These are phyloP conservation scores for Synodontis membranacea DNA, from an alignment of 2,113 vertebrate species.

Conservation along the genomic window DNA sequence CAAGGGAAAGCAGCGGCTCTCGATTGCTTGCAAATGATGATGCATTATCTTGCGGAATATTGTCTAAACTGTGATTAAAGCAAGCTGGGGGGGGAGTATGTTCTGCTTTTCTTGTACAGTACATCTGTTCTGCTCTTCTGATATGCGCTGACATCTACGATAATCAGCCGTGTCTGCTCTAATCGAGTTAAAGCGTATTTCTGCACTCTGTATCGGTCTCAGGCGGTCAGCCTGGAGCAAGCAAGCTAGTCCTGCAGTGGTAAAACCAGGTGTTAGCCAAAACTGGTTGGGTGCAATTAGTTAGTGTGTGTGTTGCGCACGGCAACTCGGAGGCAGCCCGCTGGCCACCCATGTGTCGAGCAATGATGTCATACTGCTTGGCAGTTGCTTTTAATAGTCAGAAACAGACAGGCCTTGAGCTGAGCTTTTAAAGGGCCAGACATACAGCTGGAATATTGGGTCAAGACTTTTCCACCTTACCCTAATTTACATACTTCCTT, in stretches of 20 bases:
- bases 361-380: slow-evolving; percentile 74
- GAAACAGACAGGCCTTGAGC: slow-evolving; percentile 65
- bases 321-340: slow-evolving; percentile 36
- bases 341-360: slow-evolving; percentile 58
- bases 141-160: not conserved
- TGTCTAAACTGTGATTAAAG: slow-evolving; percentile 5
- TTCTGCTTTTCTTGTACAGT: not conserved
- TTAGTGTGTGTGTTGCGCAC: slow-evolving; percentile 33
- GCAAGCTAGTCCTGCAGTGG: slow-evolving; percentile 8
- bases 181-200: slow-evolving; percentile 6
- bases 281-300: slow-evolving; percentile 25
- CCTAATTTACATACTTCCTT: not conserved
- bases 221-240: not conserved
- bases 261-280: slow-evolving; percentile 30
- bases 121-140: not conserved
- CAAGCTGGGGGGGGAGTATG: not conserved
- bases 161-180: slow-evolving; percentile 6
- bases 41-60: slow-evolving; percentile 22
- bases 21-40: slow-evolving; percentile 11
- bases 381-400: slow-evolving; percentile 78
- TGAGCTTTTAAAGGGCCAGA: slow-evolving; percentile 72
- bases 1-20: not conserved
- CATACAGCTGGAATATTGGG: slow-evolving; percentile 34
- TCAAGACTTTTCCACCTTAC: not conserved
- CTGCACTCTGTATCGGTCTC: not conserved